These are phyloP conservation scores for Scotopteryx bipunctaria DNA, from an alignment of 2,888 invertebrate genomes.

Conservation along the genomic window DNA sequence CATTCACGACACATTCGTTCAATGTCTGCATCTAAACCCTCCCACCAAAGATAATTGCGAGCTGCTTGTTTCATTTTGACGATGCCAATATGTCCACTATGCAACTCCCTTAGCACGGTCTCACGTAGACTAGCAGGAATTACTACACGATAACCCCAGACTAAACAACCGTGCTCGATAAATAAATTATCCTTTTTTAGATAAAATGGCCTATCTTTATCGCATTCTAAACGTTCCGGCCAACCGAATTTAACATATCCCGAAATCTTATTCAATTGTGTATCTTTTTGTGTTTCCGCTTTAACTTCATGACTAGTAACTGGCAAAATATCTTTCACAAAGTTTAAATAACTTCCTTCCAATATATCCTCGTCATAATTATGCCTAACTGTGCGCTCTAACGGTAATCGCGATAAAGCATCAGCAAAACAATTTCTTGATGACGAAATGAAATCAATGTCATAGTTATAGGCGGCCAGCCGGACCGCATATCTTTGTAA, in stretches of 20 bases:
- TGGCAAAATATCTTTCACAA: background rate
- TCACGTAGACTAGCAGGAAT: background rate
- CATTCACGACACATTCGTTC: background rate
- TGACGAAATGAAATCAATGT: background rate
- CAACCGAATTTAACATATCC: background rate
- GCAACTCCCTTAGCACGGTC: background rate
- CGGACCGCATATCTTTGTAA: background rate
- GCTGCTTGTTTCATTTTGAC: background rate
- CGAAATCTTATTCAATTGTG: constrained; percentile 11
- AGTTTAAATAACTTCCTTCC: constrained; percentile 16
- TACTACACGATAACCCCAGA: background rate
- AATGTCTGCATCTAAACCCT: background rate
- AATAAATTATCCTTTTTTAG: background rate
- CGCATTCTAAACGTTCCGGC: background rate
- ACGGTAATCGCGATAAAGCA: background rate
- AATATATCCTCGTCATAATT: constrained; percentile 12
- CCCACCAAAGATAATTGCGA: background rate
- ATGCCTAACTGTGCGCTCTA: background rate
- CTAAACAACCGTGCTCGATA: background rate
- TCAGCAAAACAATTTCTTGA: background rate
- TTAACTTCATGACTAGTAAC: background rate
- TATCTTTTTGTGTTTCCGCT: constrained; percentile 7
- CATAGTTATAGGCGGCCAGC: background rate
- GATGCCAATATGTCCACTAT: background rate
- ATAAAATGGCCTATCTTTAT: background rate